phyloP scores from a whole-genome alignment of 2,888 invertebrate genomes.

The Xanthia togata region DNA sequence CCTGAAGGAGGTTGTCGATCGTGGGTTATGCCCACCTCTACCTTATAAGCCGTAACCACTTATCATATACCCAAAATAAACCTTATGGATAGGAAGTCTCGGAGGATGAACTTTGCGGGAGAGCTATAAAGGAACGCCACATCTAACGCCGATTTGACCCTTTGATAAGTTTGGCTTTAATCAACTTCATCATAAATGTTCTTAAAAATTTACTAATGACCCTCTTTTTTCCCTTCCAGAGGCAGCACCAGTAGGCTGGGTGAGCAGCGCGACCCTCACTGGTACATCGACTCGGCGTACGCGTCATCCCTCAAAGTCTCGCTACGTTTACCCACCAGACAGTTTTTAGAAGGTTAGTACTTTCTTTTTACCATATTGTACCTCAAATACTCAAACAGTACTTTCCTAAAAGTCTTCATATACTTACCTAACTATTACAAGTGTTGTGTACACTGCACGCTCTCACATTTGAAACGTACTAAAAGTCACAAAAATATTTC shows the following conservation, averaged over 20 bases:
- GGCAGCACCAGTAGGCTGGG: conserved; percentile 85
- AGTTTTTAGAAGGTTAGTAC: conserved; percentile 85
- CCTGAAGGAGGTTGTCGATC: background rate
- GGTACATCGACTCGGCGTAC: conserved; percentile 89
- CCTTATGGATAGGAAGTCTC: background rate
- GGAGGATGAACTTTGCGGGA: background rate
- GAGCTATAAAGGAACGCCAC: too few species aligned
- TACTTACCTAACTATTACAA: background rate
- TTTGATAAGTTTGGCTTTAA: background rate
- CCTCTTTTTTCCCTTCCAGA: conserved; percentile 73
- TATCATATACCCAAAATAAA: background rate
- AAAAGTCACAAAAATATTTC: background rate
- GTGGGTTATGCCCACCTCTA: too few species aligned
- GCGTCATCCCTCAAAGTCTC: conserved; percentile 88
- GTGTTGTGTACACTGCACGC: background rate
- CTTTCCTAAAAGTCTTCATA: background rate
- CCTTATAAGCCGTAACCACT: background rate
- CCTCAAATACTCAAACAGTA: background rate
- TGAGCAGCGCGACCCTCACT: conserved; percentile 84
- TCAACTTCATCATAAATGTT: background rate
- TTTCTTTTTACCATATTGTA: background rate
- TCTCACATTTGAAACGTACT: background rate
- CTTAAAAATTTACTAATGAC: conserved; percentile 12
- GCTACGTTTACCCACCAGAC: conserved; percentile 85
- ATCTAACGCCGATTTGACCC: too few species aligned